Evolutionary conservation across 2,113 vertebrate genomes (phyloP), one percentile per base, ranked within the genome.

Genomic region (Scopus umbretta): DNA sequence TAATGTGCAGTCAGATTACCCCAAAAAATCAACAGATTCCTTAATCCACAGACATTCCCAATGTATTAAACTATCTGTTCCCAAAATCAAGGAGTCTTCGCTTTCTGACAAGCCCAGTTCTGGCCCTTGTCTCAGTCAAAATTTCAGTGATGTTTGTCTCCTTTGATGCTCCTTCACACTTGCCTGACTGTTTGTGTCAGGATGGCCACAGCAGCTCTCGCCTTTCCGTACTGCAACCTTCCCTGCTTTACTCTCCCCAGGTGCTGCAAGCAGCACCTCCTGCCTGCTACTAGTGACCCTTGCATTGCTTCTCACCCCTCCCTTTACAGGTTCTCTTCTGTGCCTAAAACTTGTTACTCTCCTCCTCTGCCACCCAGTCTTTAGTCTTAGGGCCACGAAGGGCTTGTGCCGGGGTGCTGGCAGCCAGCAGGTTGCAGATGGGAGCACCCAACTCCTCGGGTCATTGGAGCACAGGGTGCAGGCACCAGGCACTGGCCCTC

Each of bases 241-340:
- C 8, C 29, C 16, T 1, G 1, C 26, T 71, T 71, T 12, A 3
- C 17, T 63, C 16, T 56, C 16, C 74, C n/a, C 47, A 47, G 21
- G 25, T 25, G 10, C 59, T 90, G 50, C 16, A 40, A 71, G 52
- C 36, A 73, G 15, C 18, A 63, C 11, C 27, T 88, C 13, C 42
- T 0, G 3, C 11, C 42, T 3, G 0, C 53, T 58, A 1, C 58
- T 11, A 32, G 36, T 62, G n/a, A 49, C 9, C 40, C 20, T 82
- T 38, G 20, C 49, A 27, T 14, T 1, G 2, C 23, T 52, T 56
- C 42, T 84, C 22, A 66, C 5, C 6, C 10, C 13, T 42, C 29
- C 15, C 5, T 47, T 83, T 8, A 4, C 2, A 47, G 34, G 10
- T 38, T 66, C 20, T 59, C 11, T 52, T 87, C 20, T 49, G 19